Evolutionary conservation across 2,797 vertebrate species (phyloP), one percentile per base, ranked within the genome.

Genomic region (Silurus lanzhouensis): DNA sequence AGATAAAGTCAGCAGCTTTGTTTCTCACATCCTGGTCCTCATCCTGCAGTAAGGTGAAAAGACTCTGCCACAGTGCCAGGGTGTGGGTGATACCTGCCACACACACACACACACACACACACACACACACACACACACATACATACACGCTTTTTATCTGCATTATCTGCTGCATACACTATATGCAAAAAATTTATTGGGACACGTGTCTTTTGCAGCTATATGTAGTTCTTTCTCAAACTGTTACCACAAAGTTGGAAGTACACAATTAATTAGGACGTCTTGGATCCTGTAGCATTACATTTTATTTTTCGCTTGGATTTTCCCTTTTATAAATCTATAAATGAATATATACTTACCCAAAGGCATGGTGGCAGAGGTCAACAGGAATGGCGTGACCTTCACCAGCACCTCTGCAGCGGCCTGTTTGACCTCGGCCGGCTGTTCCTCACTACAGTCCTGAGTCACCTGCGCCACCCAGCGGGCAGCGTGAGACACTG

Each of bases 11-110:
- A 0, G 97, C 93, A 27, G 96, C 96, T 83, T 92, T 88, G 64
- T 98, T 95, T 89, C 97, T 92, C 87, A 99, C 93, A 0, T 94
- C 94, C 88, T 95, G 93, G 87, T 99, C 98, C 92, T 99, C 98
- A 63, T 97, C 97, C 92, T 99, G 97, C 83, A 99, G 94, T 85
- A 99, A 95, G 0, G 90, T 92, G 84, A 98, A 92, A 88, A 98
- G 90, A 90, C 96, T 96, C 87, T 89, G 95, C 98, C 98, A 99
- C 79, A 99, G 91, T 4, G 93, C 90, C 31, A 98, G 89, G 0
- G 96, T 98, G 72, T 94, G 94, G 58, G 92, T 78, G 55, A 99
- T 90, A 88, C 95, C 97, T 99, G 58, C 52, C 15, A 85, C 61
- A 76, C 27, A 86, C 55, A 68, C 38, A 78, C 84, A 83, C 20